phyloP scores from a whole-genome alignment of 2,888 invertebrate species.

The Agrotis clavis region DNA sequence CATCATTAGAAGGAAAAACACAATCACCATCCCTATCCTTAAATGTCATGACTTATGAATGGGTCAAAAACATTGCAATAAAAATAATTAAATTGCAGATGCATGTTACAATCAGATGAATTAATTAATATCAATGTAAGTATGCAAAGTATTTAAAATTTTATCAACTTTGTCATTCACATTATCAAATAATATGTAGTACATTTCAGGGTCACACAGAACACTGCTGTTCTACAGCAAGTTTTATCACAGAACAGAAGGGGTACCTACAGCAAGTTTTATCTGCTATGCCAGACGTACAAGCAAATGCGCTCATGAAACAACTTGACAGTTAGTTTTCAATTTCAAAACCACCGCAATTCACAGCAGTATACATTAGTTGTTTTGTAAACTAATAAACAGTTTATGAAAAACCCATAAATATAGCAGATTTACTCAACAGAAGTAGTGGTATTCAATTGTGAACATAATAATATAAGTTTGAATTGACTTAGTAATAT shows the following conservation, averaged over 20 bases:
- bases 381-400: too few species aligned
- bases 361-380: background rate
- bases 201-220: conserved; percentile 8
- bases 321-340: background rate
- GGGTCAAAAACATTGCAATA: too few species aligned
- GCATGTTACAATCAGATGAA: too few species aligned
- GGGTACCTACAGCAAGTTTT: background rate
- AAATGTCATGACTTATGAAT: too few species aligned
- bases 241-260: too few species aligned
- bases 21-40: too few species aligned
- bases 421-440: background rate
- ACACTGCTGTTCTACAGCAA: background rate
- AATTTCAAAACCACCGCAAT: background rate
- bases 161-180: conserved; percentile 11
- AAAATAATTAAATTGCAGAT: too few species aligned
- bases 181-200: conserved; percentile 4
- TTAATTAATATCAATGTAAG: too few species aligned
- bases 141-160: background rate
- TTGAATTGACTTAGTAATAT: background rate
- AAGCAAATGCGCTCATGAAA: background rate
- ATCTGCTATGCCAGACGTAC: background rate
- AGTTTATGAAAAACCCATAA: background rate
- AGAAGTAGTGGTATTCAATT: background rate
- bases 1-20: too few species aligned
- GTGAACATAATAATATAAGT: background rate